These are phyloP conservation scores for Diglossa cyanea DNA, from an alignment of 2,797 vertebrate genomes.

Conservation along the genomic window DNA sequence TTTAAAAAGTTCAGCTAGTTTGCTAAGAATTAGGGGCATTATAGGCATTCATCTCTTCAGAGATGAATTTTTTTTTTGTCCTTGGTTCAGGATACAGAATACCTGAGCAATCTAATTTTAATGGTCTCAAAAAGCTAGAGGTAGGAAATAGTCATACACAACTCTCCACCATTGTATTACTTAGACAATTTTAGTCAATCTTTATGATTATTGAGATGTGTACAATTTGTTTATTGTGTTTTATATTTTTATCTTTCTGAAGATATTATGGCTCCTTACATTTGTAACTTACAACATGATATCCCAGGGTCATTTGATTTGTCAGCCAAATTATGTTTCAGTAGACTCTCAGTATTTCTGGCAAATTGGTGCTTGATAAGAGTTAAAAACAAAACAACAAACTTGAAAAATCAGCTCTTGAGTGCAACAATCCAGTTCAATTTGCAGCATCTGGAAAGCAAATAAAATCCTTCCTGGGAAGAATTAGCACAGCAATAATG, in stretches of 20 bases:
- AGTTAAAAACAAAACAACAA: not conserved
- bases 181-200: not conserved
- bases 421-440: not conserved
- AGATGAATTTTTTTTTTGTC: not conserved
- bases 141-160: not conserved
- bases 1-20: not conserved
- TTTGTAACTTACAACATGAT: not conserved
- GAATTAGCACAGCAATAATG: conserved; percentile 26
- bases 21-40: not conserved
- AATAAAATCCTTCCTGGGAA: conserved; percentile 45
- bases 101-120: not conserved
- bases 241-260: not conserved
- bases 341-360: not conserved
- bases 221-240: not conserved
- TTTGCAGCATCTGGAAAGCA: conserved; percentile 45
- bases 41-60: not conserved
- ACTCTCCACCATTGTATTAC: not conserved
- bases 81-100: not conserved
- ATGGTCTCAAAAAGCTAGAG: not conserved
- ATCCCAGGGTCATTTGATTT: not conserved
- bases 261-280: not conserved
- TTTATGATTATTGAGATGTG: not conserved
- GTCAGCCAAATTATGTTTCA: not conserved
- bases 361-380: not conserved
- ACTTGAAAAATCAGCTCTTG: not conserved